Evolutionary conservation across 1,140 invertebrate genomes (phyloP), one percentile per base, ranked within the genome.

Genomic region (Drosophila ironensis): DNA sequence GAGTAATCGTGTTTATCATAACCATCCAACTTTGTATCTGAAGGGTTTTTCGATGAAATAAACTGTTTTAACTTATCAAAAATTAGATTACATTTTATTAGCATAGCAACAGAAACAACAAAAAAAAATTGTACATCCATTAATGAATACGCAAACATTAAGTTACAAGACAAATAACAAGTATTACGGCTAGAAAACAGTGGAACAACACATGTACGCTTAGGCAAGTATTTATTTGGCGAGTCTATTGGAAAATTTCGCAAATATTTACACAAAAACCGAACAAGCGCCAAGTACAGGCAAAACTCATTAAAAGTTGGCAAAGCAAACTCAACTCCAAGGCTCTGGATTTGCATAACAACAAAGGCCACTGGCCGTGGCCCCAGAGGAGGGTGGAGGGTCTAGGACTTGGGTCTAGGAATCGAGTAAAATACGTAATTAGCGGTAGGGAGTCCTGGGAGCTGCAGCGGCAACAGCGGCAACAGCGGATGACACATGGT

Each of bases 221-320:
- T 54, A 54, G 28, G 61, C 41, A 59, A 69, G 28, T 70, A 44
- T 57, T 59, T 27, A 57, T 69, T 69, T 69, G 52, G 64, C 45
- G 64, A 68, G 64, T 68, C 53, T 33, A 70, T 71, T 64, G 57
- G 41, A 52, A 51, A 71, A 61, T 71, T 71, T 72, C 67, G 54
- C 41, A 67, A 61, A 69, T 81, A 81, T 81, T 59, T 84, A 77
- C 72, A 81, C 25, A 67, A 20, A 37, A 48, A 45, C 30, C 35
- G 33, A 69, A 40, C 48, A 24, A 53, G 45, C 52, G 24, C 33
- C 41, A 24, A 35, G 20, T 30, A 24, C 35, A 27, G 19, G 24
- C 42, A 54, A 78, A n/a, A 67, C 61, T 77, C 48, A 66, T 57
- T 50, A 77, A 78, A 60, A 68, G 35, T 54, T 69, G 19, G 11